A percentile compares a stretch with the other conserved stretches of the same genome.
Evolutionary conservation across 2,797 vertebrate species (phyloP).

Genomic region (Syngnathus acus): DNA sequence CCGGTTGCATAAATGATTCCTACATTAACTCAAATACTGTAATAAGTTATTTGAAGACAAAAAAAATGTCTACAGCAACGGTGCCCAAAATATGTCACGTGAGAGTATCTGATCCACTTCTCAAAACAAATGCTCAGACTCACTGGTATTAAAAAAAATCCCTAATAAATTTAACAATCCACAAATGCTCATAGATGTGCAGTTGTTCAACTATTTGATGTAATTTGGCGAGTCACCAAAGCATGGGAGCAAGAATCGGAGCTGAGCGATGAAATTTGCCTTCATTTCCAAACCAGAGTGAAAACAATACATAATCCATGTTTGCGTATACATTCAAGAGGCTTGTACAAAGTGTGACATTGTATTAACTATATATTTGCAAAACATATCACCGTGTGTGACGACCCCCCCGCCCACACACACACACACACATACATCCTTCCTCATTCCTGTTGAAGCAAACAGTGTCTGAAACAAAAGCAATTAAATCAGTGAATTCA

Average conservation of each 20-base stretch:
- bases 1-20: too few relatives aligned
- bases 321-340: conserved; percentile 4
- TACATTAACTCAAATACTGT: too few relatives aligned
- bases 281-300: conserved; percentile 3
- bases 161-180: background rate
- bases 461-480: conserved; percentile 8
- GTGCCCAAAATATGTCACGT: too few relatives aligned
- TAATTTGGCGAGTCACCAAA: background rate
- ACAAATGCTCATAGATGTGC: background rate
- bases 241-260: background rate
- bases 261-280: background rate
- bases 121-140: too few relatives aligned
- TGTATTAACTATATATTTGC: conserved; percentile 4
- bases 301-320: background rate
- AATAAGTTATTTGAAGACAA: too few relatives aligned
- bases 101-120: too few relatives aligned
- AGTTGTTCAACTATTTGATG: background rate
- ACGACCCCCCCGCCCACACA: background rate
- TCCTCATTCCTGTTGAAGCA: background rate
- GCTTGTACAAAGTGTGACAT: background rate
- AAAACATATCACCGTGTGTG: background rate
- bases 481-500: conserved; percentile 22
- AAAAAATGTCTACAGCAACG: too few relatives aligned
- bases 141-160: background rate
- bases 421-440: too few relatives aligned